Evolutionary conservation across 2,888 invertebrate species (phyloP).

Genomic region (Aspidapion aeneum): DNA sequence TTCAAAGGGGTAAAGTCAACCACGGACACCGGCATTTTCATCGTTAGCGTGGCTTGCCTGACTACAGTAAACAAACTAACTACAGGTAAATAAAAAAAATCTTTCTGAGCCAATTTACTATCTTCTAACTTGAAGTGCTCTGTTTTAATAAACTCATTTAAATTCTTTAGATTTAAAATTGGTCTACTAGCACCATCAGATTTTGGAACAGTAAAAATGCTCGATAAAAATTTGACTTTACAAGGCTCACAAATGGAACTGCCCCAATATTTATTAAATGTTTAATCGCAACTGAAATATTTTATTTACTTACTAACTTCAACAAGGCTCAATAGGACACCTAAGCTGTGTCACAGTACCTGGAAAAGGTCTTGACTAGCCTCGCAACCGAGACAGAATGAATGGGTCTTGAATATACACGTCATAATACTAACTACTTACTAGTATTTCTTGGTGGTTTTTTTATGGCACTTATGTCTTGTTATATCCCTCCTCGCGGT

Average conservation of each 20-base stretch:
- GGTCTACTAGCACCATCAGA: no score
- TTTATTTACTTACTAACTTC: not conserved
- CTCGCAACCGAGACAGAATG: not conserved
- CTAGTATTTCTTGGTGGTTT: constrained; percentile 8
- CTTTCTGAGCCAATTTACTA: constrained; percentile 21
- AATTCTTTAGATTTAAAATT: not conserved
- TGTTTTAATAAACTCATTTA: not conserved
- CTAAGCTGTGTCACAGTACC: not conserved
- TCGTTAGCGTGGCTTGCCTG: no score
- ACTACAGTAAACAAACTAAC: no score
- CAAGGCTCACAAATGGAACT: no score
- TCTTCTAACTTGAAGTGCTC: constrained; percentile 34
- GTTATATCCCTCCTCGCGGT: constrained; percentile 4
- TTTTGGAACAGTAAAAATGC: no score
- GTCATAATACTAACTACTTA: constrained; percentile 3
- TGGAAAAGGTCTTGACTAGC: not conserved
- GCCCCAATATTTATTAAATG: not conserved
- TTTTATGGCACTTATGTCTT: constrained; percentile 3
- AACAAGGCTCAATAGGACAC: not conserved
- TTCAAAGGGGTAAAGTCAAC: no score
- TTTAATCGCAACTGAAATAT: not conserved
- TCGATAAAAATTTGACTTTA: not conserved
- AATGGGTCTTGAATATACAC: not conserved
- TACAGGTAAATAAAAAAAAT: no score
- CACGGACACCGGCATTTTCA: no score